Base-by-base conservation (phyloP, 2,888 invertebrate genomes). In the Vanessa cardui region DNA sequence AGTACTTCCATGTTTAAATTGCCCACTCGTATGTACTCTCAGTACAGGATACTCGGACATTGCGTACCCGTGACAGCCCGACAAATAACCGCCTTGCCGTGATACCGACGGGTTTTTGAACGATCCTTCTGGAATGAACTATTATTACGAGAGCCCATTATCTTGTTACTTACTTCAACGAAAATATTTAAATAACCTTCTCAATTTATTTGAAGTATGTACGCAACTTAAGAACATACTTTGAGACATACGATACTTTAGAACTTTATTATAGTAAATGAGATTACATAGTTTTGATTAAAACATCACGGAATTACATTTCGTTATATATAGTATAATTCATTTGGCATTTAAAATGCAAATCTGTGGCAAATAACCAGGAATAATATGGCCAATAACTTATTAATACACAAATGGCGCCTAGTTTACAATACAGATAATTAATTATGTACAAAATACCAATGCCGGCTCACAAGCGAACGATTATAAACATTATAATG, bases 1-100 rank as follows among this genome's bases (percentile, higher is more conserved):
- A 88, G 90, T 90, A 90, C 89, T 85, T 82, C 84, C 85, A 86
- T 89, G 91, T 90, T 91, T 90, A 91, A 92, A 92, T 92, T 92
- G 89, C 88, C 89, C 87, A 85, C 80, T 84, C 80, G 87, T 87
- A 88, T 88, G 90, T 90, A 88, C 88, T 86, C 88, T 89, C 87
- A 39, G 89, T 91, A 90, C 90, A 90, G 90, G 90, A 90, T 84
- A 83, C 81, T 77, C 80, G 82, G 81, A 80, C 83, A 77, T 82
- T 79, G 79, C 79, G 78, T 80, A 80, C 81, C 77, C 75, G 66
- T 62, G 68, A 78, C 79, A 76, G 73, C 73, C 56, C 76, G 76
- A 54, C 52, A 54, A 85, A 82, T 83, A 81, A 80, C 83, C 83
- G 82, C 85, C 84, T 85, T 83, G 80, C 70, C 72, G 71, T 71